Base-by-base conservation (phyloP, 2,113 vertebrate genomes). In the Poeciliopsis occidentalis region DNA sequence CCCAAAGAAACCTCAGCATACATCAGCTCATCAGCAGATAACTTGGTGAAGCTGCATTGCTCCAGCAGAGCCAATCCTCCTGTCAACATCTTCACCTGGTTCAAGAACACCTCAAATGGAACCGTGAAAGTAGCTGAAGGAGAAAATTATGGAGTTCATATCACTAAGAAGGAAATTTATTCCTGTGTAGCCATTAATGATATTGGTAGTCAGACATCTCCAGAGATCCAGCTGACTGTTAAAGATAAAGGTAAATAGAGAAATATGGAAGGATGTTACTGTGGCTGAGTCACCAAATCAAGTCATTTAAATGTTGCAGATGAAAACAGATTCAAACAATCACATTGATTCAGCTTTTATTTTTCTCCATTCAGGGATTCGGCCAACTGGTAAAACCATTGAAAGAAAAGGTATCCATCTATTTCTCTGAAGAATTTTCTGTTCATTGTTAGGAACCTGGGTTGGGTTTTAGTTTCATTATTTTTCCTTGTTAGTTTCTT, bases 21-120 rank as follows among this genome's bases (percentile, higher is more conserved):
- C 41, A 60, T 73, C 22, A 24, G 22, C n/a, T 17, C 51, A 44
- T 80, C 80, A 77, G 80, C 24, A 26, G 86, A 66, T 37, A 71
- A 31, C 79, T 29, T 37, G 73, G 54, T 73, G 69, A 51, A 61
- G 0, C 73, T 86, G 66, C 80, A 57, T 62, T 71, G 68, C 75
- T 79, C 60, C 80, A 78, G 75, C 73, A 77, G 67, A 73, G 67
- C 80, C 64, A 76, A 69, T 2, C 26, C 51, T 67, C 51, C 64
- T 12, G 11, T 74, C 64, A 75, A 15, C 15, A 29, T 11, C 72
- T 60, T 60, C 73, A 67, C 3, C 64, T 75, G 72, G 64, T 39
- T 60, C 51, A 15, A 41, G 30, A 73, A 19, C 24, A 73, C 31
- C 39, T 10, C 31, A 73, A 0, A 51, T 26, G 61, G 61, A 64